Conservation (phyloP, 2,113 vertebrate genomes). For the Scolopax mira region DNA sequence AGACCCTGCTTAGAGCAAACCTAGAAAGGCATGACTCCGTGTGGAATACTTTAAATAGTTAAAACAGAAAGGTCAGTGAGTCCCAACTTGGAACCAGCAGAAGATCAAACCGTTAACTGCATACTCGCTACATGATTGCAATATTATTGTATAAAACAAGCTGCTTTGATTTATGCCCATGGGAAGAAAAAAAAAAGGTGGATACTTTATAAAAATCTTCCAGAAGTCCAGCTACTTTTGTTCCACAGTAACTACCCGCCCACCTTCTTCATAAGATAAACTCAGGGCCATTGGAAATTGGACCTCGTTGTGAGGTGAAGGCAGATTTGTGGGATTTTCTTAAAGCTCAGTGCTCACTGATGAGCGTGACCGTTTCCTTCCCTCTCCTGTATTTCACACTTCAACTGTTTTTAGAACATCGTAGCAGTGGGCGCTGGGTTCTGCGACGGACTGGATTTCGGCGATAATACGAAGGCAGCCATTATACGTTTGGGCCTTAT, state of each 20-base stretch:
- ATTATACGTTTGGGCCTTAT: slow-evolving; percentile 88
- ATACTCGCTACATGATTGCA: fast-evolving
- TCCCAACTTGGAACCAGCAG: not conserved
- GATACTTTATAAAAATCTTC: not conserved
- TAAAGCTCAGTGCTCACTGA: not conserved
- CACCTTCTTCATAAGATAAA: not conserved
- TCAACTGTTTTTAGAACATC: slow-evolving; percentile 74
- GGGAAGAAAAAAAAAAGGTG: not conserved
- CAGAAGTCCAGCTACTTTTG: not conserved
- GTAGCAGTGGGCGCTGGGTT: slow-evolving; percentile 87
- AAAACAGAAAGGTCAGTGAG: not conserved
- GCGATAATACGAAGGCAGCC: slow-evolving; percentile 89
- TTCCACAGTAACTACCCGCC: not conserved
- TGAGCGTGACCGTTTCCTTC: not conserved
- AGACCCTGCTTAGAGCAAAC: not conserved
- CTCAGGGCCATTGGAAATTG: not conserved
- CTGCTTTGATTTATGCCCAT: not conserved
- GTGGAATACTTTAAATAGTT: not conserved
- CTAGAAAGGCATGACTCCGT: not conserved
- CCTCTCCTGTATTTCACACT: not conserved
- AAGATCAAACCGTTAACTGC: not conserved
- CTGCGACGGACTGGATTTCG: slow-evolving; percentile 82
- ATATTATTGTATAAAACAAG: not conserved
- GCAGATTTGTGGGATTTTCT: not conserved
- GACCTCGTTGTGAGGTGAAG: not conserved